These are phyloP conservation scores for Anisognathus igniventris DNA, from an alignment of 2,797 vertebrate species.

Conservation along the genomic window DNA sequence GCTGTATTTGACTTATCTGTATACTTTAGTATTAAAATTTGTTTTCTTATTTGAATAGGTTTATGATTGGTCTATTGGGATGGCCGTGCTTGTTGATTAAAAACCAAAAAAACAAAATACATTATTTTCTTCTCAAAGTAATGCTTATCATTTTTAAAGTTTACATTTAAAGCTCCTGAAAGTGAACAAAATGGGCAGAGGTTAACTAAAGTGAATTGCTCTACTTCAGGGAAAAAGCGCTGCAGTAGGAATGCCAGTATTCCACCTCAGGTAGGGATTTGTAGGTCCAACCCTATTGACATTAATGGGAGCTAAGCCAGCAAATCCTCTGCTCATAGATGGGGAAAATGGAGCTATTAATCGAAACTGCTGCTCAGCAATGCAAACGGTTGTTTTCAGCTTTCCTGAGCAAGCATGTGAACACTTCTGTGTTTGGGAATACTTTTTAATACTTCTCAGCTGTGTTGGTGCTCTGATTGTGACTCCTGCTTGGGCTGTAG, in stretches of 20 bases:
- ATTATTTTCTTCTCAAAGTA: not conserved
- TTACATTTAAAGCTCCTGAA: not conserved
- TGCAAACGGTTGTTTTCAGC: slow-evolving; percentile 3
- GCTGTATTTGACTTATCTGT: not conserved
- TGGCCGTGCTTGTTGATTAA: not conserved
- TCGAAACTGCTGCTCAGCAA: slow-evolving; percentile 24
- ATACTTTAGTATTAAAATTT: not conserved
- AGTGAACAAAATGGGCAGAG: not conserved
- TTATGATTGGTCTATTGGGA: slow-evolving; percentile 14
- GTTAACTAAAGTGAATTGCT: not conserved
- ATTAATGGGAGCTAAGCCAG: not conserved
- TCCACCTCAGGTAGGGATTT: not conserved
- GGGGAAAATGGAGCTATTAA: slow-evolving; percentile 23
- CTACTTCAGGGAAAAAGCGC: not conserved
- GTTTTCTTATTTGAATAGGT: not conserved
- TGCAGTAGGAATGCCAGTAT: not conserved
- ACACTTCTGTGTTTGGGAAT: not conserved
- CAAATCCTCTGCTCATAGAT: not conserved
- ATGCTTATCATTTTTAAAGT: not conserved
- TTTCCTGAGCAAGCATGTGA: not conserved
- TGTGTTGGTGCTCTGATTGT: not conserved
- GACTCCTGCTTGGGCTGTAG: not conserved
- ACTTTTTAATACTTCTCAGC: not conserved
- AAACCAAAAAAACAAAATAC: not conserved
- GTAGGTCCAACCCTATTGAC: not conserved